Conservation (phyloP, 2,113 vertebrate species). For the Crocuta crocuta region DNA sequence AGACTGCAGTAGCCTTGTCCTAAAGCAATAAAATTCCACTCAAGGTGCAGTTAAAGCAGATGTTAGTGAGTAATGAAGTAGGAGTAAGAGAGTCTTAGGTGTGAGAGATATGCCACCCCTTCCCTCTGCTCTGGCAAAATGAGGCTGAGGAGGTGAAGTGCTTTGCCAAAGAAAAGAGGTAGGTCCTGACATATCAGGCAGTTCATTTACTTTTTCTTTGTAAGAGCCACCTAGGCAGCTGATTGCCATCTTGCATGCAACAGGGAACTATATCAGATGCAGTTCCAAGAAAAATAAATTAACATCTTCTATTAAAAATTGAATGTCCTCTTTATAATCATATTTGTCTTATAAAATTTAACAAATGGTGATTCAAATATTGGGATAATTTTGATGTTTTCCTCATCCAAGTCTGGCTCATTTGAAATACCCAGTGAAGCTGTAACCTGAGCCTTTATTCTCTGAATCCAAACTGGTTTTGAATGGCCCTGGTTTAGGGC, state of each 20-base stretch:
- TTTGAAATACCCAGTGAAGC: neutral
- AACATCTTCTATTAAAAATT: neutral
- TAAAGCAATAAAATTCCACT: neutral
- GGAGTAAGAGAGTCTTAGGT: neutral
- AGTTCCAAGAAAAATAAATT: neutral
- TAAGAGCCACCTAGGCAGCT: neutral
- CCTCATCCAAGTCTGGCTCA: neutral
- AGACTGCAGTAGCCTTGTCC: neutral
- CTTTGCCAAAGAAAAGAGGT: neutral
- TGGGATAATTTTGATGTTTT: neutral
- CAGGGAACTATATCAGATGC: neutral
- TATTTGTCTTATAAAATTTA: neutral
- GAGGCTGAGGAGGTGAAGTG: neutral
- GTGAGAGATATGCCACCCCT: neutral
- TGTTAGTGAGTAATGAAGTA: neutral
- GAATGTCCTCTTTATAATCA: neutral
- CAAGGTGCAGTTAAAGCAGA: neutral
- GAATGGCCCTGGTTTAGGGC: fast-evolving
- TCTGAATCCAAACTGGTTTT: neutral
- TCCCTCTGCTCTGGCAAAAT: neutral
- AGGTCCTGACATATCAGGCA: neutral
- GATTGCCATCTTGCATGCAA: fast-evolving
- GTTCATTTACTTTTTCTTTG: neutral
- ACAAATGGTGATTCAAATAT: neutral
- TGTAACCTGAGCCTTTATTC: neutral